Base-by-base conservation (phyloP, 2,888 invertebrate genomes). In the Selenia dentaria region DNA sequence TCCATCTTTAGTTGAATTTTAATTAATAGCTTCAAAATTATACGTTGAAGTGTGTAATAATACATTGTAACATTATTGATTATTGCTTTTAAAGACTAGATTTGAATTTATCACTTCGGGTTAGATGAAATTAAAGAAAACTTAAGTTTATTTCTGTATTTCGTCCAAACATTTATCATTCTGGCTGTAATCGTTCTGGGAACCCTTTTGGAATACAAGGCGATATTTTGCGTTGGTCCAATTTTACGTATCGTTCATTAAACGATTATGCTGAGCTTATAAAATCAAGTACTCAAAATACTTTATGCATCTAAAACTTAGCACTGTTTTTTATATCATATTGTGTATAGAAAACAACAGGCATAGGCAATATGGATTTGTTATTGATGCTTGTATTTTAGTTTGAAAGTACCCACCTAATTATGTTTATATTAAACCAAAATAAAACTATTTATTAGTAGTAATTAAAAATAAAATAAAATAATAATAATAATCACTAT, bases 1-100 rank as follows among this genome's bases (percentile, higher is more conserved):
- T 79, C 78, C 84, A 77, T 83, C 75, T 85, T 85, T 80, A 83
- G 83, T 87, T 88, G 85, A 85, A 83, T 85, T 86, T 84, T 86
- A 89, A 89, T 90, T 76, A 84, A 87, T 86, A 78, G 78, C 77
- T 82, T 70, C 67, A 63, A 84, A 87, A 88, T 88, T 87, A 88
- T 85, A 87, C 62, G 76, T 68, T 72, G 74, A 67, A 65, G 70
- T 69, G 63, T 81, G 74, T 87, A 84, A 89, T 90, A 85, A 88
- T 80, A 70, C 67, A 70, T 72, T 73, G 71, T 71, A 64, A 66
- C 73, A 73, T 74, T 76, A 78, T 74, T 80, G 80, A 87, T 86
- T 86, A 83, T 87, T 83, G 70, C 81, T 82, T 83, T 86, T 81
- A 79, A 65, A 72, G 65, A 70, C 62, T 67, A 55, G 49, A 51